These are phyloP conservation scores for Gobionotothen gibberifrons DNA, from an alignment of 2,797 vertebrate genomes.

Conservation along the genomic window DNA sequence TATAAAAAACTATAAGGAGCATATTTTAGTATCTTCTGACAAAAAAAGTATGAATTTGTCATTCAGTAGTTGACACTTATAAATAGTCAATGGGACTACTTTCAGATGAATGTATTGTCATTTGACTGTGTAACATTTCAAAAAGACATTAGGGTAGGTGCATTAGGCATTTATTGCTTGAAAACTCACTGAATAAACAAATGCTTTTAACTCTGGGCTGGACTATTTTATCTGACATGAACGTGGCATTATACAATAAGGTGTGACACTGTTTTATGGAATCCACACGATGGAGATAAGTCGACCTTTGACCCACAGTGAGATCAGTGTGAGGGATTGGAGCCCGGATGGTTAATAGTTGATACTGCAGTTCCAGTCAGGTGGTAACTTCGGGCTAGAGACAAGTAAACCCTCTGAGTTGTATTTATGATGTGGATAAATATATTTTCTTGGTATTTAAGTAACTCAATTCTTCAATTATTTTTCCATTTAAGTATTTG, in stretches of 20 bases:
- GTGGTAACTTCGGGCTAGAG: slow-evolving; percentile 20
- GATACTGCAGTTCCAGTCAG: slow-evolving; percentile 5
- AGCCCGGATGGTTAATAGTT: not conserved
- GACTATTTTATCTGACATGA: slow-evolving; percentile 1
- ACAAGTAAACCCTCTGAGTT: slow-evolving; percentile 25
- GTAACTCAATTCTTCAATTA: slow-evolving; percentile 18
- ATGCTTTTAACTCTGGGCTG: not conserved
- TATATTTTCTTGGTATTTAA: slow-evolving; percentile 69
- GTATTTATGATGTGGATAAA: slow-evolving; percentile 76
- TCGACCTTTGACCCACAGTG: not conserved
- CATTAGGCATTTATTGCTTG: not conserved
- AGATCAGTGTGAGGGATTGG: not conserved
- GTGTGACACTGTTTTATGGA: no score
- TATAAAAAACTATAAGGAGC: no score
- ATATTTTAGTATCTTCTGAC: no score
- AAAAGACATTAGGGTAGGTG: not conserved
- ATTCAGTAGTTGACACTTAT: not conserved
- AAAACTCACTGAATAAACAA: not conserved
- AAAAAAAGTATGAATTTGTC: no score
- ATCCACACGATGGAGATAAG: not conserved
- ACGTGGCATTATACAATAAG: not conserved
- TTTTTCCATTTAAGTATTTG: slow-evolving; percentile 49
- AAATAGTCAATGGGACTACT: not conserved
- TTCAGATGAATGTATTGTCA: not conserved
- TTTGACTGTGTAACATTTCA: not conserved